phyloP scores from a whole-genome alignment of 2,113 vertebrate genomes.

The Tragelaphus strepsiceros region DNA sequence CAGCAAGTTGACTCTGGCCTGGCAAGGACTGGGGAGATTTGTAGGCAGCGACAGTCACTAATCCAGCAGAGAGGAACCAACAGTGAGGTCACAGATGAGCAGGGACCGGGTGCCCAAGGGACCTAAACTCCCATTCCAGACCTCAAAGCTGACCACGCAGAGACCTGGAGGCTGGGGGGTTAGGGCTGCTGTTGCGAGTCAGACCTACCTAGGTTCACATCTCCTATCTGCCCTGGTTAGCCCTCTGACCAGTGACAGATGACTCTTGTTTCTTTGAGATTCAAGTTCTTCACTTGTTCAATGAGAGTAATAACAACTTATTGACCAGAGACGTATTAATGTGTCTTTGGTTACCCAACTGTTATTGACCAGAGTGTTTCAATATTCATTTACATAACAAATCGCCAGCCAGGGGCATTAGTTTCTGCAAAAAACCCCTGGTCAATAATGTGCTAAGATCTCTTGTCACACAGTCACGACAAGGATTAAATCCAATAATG shows the following conservation, averaged over 20 bases:
- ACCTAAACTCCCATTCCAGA: background rate
- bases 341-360: background rate
- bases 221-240: background rate
- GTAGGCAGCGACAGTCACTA: background rate
- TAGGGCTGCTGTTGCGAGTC: background rate
- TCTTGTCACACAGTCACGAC: background rate
- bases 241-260: background rate
- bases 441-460: background rate
- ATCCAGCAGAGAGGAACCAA: background rate
- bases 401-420: background rate
- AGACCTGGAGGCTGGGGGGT: background rate
- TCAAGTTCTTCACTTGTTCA: background rate
- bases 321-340: background rate
- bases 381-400: background rate
- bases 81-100: background rate
- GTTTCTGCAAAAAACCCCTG: background rate
- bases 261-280: background rate
- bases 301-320: background rate
- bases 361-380: background rate
- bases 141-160: background rate
- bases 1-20: background rate
- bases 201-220: background rate
- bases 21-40: background rate
- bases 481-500: background rate
- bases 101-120: background rate